These are phyloP conservation scores for Lagorchestes hirsutus DNA, from an alignment of 2,797 vertebrate genomes.

Conservation along the genomic window DNA sequence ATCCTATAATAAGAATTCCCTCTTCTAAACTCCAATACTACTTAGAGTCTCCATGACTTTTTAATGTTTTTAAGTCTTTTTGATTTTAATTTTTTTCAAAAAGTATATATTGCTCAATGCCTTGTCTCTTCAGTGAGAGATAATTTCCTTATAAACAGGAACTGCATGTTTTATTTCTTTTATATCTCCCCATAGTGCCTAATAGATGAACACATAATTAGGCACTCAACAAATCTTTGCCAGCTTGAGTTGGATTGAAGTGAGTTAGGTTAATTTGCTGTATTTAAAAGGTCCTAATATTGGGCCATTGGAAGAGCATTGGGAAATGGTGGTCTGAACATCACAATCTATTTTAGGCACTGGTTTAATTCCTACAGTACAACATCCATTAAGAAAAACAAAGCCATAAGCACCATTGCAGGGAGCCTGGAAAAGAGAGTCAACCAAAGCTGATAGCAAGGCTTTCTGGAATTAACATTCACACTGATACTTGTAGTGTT, in stretches of 20 bases:
- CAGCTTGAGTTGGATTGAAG: background rate
- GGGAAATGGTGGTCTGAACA: background rate
- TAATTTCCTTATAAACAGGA: background rate
- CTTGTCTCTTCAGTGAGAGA: background rate
- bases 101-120: background rate
- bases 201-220: background rate
- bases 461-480: background rate
- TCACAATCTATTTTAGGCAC: background rate
- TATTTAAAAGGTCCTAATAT: background rate
- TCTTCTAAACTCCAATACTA: background rate
- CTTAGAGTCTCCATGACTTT: background rate
- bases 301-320: background rate
- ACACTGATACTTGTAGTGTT: background rate
- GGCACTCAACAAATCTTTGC: background rate
- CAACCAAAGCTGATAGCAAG: background rate
- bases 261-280: background rate
- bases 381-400: background rate
- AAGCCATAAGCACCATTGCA: background rate
- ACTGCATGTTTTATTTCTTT: background rate
- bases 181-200: background rate
- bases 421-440: background rate
- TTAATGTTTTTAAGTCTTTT: background rate
- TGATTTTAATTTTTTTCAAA: background rate
- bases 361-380: background rate
- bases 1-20: background rate